phyloP scores from a whole-genome alignment of 2,888 invertebrate species.

The Leptogaster cylindrica region DNA sequence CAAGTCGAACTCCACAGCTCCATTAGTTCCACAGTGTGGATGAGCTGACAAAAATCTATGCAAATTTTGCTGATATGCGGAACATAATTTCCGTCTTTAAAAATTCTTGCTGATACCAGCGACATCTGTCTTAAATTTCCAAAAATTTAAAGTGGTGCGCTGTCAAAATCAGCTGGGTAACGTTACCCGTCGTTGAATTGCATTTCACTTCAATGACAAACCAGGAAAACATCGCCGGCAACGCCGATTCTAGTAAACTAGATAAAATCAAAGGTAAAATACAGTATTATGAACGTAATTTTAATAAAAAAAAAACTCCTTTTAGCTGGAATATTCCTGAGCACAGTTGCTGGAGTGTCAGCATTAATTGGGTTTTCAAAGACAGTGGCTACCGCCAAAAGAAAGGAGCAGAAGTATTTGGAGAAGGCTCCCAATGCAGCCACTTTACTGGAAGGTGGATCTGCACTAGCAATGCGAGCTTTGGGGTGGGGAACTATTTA shows the following conservation, averaged over 20 bases:
- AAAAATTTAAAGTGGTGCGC: too few species aligned
- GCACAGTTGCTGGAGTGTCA: slow-evolving; percentile 69
- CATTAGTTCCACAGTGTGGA: too few species aligned
- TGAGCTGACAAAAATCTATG: too few species aligned
- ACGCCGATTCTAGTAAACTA: background rate
- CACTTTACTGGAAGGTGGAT: slow-evolving; percentile 77
- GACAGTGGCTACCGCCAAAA: slow-evolving; percentile 78
- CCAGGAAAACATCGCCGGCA: background rate
- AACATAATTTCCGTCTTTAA: too few species aligned
- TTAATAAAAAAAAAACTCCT: background rate
- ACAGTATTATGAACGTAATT: background rate
- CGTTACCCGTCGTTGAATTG: background rate
- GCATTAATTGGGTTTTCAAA: slow-evolving; percentile 81
- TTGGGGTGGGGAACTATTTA: slow-evolving; percentile 87
- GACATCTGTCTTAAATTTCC: too few species aligned
- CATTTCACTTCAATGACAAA: slow-evolving; percentile 17
- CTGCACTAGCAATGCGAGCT: slow-evolving; percentile 80
- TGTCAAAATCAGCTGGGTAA: slow-evolving; percentile 1
- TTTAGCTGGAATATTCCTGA: slow-evolving; percentile 58
- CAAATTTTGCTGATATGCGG: too few species aligned
- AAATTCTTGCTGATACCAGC: too few species aligned
- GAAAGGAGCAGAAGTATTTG: slow-evolving; percentile 79
- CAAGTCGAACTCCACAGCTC: too few species aligned
- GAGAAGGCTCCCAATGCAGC: slow-evolving; percentile 71
- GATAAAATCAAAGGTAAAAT: slow-evolving; percentile 29